Evolutionary conservation across 30 jellyfish, hydroid and myxozoan species (phyloP).

Genomic region (Chrysaora quinquecirrha): DNA sequence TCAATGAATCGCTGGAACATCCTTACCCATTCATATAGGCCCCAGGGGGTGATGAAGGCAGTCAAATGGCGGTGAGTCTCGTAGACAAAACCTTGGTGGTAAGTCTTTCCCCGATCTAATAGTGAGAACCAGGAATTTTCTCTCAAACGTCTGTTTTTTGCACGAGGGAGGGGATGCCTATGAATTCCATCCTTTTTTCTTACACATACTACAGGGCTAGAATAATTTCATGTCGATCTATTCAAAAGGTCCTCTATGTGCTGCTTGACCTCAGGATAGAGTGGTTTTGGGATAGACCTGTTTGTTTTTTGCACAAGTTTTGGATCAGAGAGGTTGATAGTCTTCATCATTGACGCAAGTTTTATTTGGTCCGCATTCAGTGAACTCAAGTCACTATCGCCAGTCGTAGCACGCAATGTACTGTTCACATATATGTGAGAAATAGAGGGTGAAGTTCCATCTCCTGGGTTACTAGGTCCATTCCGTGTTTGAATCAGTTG

Average conservation of each 20-base stretch:
- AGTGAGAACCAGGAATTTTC: conserved; percentile 52
- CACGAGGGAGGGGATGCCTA: conserved; percentile 45
- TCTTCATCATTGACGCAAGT: no score
- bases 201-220: conserved; percentile 36
- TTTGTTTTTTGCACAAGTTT: conserved; percentile 40
- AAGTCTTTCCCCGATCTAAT: conserved; percentile 58
- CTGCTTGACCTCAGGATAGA: conserved; percentile 29
- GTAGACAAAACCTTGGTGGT: conserved; percentile 73
- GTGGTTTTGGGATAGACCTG: conserved; percentile 34
- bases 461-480: no score
- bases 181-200: conserved; percentile 31
- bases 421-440: no score
- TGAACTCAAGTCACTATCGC: no score
- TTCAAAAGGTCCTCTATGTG: conserved; percentile 34
- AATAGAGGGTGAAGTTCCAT: no score
- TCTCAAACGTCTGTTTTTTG: neutral
- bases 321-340: conserved; percentile 25
- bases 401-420: no score
- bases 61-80: conserved; percentile 28
- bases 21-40: conserved; percentile 39
- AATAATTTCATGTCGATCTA: conserved; percentile 7
- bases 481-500: no score
- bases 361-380: no score
- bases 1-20: conserved; percentile 44
- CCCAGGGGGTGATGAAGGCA: conserved; percentile 44